Percentiles rank a stretch among this genome's conserved stretches.
phyloP scores from a whole-genome alignment of 2,797 vertebrate genomes.

The Protosalanx chinensis region DNA sequence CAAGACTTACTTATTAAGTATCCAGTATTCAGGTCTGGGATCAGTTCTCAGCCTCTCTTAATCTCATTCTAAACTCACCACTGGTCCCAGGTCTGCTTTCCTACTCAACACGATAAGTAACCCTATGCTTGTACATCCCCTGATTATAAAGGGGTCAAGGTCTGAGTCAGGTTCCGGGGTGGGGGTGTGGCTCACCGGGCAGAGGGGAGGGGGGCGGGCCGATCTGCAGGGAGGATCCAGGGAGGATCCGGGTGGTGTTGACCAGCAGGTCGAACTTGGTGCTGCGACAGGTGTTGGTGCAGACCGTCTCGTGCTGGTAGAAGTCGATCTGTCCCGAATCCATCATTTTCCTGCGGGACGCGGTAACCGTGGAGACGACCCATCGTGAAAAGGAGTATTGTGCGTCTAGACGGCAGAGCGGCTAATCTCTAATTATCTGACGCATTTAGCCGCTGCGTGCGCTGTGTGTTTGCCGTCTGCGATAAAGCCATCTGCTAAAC shows the following conservation, averaged over 20 bases:
- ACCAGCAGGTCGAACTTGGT: slow-evolving; percentile 91
- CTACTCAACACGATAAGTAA: no score
- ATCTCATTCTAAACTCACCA: no score
- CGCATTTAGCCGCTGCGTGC: no score
- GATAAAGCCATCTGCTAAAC: no score
- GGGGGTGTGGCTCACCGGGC: slow-evolving; percentile 63
- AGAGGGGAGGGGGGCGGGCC: slow-evolving; percentile 73
- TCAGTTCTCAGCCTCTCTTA: no score
- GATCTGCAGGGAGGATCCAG: slow-evolving; percentile 76
- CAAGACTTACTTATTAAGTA: no score
- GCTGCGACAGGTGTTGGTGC: slow-evolving; percentile 94
- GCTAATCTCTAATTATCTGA: no score
- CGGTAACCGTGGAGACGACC: slow-evolving; percentile 35
- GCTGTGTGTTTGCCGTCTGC: no score
- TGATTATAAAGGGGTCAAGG: no score
- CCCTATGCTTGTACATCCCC: no score
- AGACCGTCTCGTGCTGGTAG: slow-evolving; percentile 89
- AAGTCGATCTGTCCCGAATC: slow-evolving; percentile 94
- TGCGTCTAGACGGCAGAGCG: not conserved
- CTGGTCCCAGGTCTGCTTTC: no score
- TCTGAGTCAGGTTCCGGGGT: not conserved
- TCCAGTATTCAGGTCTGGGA: no score
- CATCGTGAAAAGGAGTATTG: not conserved
- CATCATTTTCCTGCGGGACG: slow-evolving; percentile 89
- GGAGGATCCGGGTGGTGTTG: slow-evolving; percentile 82